Conservation (phyloP, 2,113 vertebrate species). For the Silurus glanis region DNA sequence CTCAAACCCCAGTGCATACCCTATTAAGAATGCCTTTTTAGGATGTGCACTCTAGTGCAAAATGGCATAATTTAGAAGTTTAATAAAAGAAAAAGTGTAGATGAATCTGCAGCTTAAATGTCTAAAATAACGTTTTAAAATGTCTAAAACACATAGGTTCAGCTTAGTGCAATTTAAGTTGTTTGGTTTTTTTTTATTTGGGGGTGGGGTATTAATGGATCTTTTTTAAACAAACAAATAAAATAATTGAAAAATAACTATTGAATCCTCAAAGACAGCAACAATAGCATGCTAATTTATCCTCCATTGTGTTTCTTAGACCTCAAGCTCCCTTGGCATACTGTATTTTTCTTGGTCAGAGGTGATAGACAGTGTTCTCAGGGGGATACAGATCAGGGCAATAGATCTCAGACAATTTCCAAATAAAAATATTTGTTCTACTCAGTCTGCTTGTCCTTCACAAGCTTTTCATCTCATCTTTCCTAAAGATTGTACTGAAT, state of each 20-base stretch:
- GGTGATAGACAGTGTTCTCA: constrained; percentile 20
- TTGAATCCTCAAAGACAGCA: background rate
- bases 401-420: background rate
- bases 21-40: background rate
- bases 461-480: no score
- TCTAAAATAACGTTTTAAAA: no score
- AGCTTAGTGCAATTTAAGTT: background rate
- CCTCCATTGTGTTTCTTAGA: background rate
- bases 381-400: background rate
- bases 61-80: background rate
- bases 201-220: background rate
- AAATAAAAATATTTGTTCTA: background rate
- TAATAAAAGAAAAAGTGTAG: background rate
- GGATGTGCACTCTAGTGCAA: background rate
- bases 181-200: no score
- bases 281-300: background rate
- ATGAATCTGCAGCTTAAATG: background rate
- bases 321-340: background rate
- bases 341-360: constrained; percentile 30
- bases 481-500: no score
- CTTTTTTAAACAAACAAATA: background rate
- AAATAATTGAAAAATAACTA: background rate
- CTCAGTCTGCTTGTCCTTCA: no score
- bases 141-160: no score
- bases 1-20: background rate